Conservation (phyloP, 2,113 vertebrate genomes). For the Danio rerio region DNA sequence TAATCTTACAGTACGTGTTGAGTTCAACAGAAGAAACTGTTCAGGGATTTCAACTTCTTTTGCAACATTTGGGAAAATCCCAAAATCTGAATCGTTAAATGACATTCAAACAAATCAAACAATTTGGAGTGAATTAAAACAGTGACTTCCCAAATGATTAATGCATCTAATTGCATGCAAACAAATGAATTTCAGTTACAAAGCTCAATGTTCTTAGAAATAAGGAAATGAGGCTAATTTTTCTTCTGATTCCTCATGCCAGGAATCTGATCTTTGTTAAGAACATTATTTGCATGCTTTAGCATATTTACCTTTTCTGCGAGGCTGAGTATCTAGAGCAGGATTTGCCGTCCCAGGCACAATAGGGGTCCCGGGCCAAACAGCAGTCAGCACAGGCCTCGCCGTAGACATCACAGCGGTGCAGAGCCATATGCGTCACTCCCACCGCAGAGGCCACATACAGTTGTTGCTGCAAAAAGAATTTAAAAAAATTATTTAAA, state of each 20-base stretch:
- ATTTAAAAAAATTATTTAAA: not conserved
- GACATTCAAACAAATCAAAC: not conserved
- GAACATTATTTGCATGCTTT: not conserved
- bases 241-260: not conserved
- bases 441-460: conserved; percentile 89
- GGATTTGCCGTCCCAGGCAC: conserved; percentile 95
- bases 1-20: not conserved
- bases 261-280: not conserved
- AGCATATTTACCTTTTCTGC: conserved; percentile 87
- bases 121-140: not conserved
- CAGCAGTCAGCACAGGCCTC: conserved; percentile 97
- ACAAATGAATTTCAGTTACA: not conserved
- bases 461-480: conserved; percentile 90
- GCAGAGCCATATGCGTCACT: conserved; percentile 93
- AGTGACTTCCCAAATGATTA: conserved; percentile 3
- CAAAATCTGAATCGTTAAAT: not conserved
- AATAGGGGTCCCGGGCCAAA: conserved; percentile 95
- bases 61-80: not conserved
- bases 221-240: not conserved
- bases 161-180: not conserved
- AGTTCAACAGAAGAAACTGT: not conserved
- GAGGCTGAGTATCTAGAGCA: conserved; percentile 94
- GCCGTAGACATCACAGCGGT: conserved; percentile 92
- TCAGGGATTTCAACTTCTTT: not conserved
- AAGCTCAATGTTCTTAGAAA: not conserved